Evolutionary conservation across 1,140 invertebrate species (phyloP).

Genomic region (Drosophila nasuta): DNA sequence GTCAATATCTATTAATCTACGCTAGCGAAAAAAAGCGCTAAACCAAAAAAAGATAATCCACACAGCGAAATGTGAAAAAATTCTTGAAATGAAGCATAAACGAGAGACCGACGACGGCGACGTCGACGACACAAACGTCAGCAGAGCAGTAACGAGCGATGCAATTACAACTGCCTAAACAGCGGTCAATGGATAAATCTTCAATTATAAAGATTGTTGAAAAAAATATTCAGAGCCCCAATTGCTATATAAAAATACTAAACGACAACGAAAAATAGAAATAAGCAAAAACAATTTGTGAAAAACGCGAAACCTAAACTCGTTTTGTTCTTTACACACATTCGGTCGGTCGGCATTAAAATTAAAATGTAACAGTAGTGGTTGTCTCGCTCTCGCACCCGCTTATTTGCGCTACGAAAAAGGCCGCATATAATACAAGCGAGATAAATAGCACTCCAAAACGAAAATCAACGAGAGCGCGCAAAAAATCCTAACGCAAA

Average conservation of each 20-base stretch:
- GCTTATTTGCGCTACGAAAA: slow-evolving; percentile 28
- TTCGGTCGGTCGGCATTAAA: slow-evolving; percentile 51
- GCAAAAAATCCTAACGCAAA: slow-evolving; percentile 51
- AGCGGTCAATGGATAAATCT: slow-evolving; percentile 12
- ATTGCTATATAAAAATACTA: slow-evolving; percentile 15
- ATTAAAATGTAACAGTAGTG: slow-evolving; percentile 43
- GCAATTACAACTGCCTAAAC: slow-evolving; percentile 25
- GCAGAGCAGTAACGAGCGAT: slow-evolving; percentile 40
- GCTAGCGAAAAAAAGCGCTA: slow-evolving; percentile 6
- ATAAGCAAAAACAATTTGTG: slow-evolving; percentile 40
- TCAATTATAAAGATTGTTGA: slow-evolving; percentile 2
- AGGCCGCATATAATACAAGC: slow-evolving; percentile 46
- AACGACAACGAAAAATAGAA: neutral
- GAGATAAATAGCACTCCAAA: slow-evolving; percentile 53
- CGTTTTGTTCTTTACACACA: slow-evolving; percentile 46
- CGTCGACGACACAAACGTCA: slow-evolving; percentile 56
- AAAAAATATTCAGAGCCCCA: neutral
- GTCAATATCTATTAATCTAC: slow-evolving; percentile 19
- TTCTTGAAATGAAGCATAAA: slow-evolving; percentile 54
- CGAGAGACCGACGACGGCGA: slow-evolving; percentile 34
- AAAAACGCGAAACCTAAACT: slow-evolving; percentile 55
- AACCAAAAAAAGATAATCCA: slow-evolving; percentile 57
- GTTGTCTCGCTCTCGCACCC: slow-evolving; percentile 49
- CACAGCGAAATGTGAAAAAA: slow-evolving; percentile 54
- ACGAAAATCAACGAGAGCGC: slow-evolving; percentile 52